Base-by-base conservation (phyloP, 2,113 vertebrate genomes). In the Lethenteron camtschaticum region DNA sequence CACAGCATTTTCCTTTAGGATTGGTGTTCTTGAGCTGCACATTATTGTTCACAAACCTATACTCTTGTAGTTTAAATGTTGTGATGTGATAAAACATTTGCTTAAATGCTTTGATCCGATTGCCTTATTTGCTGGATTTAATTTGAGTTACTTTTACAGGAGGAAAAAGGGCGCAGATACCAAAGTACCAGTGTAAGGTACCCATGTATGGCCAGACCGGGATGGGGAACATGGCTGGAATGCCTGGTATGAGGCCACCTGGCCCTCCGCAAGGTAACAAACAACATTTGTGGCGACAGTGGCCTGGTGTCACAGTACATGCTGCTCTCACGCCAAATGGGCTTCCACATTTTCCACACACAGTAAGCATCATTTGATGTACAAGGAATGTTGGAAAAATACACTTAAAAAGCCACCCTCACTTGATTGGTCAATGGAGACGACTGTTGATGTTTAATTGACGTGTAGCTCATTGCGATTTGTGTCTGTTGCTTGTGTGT, bases 141-240 rank as follows among this genome's bases (percentile, higher is more conserved):
- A 69, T 78, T 4, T 75, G 9, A 55, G 41, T 74, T 66, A 75
- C 70, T 11, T 57, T 56, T 72, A 72, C 74, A 99, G 94, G 94
- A 99, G 78, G 94, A 99, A 86, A 89, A 81, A 83, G 87, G 79
- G 86, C 94, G 11, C 88, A 92, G 80, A 77, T 94, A 80, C 88
- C 87, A 70, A 90, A 95, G 71, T 96, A 99, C 69, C 89, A 96
- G 72, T 87, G 89, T 74, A 87, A 90, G 74, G 80, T 91, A 74
- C 87, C 91, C 75, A 81, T 89, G 13, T 82, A 85, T 5, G 88
- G 88, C 72, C 94, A 90, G 75, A 82, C 85, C 73, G 80, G 86
- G 72, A 81, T 81, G 74, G 85, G 85, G 76, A 87, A 83, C 78
- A 84, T 86, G 73, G 81, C 85, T 1, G 84, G 88, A 72, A 88